Evolutionary conservation across 1,140 invertebrate genomes (phyloP), one percentile per base, ranked within the genome.

Genomic region (Nasonia giraulti): DNA sequence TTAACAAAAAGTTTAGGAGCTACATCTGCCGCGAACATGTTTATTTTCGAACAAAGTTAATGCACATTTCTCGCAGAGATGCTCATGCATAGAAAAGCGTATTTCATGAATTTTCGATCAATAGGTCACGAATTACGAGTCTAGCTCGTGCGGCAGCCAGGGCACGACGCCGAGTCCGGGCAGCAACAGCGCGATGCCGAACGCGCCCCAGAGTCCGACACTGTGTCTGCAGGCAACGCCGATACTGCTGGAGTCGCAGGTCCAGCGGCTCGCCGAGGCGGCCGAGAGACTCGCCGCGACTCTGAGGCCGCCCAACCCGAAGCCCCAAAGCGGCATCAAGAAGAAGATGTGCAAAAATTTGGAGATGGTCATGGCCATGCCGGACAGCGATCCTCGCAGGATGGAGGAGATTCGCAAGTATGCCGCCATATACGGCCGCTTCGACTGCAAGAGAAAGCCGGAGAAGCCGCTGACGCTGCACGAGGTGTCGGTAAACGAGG

Each of bases 401-500:
- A 97, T 99, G 96, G 97, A 99, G 80, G 96, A 98, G 91, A 97
- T 99, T 86, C 95, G 98, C 89, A 98, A 98, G 91, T 99, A 98
- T 92, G 97, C 98, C 20, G 98, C 98, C 17, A 99, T 99, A 89
- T 99, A 99, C 91, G 98, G 98, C 4, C 94, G 97, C 84, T 99
- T 99, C 91, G 98, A 99, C 91, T 99, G 98, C 89, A 99, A 99
- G 91, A 94, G 98, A 89, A 98, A 98, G 89, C 97, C 98, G 1
- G 97, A 99, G 92, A 99, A 99, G 92, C 98, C 98, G 1, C 94
- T 99, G 76, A 99, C 98, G 1, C 93, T 99, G 77, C 98, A 99
- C 92, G 98, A 99, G 95, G 98, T 98, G 23, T 98, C 97, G 66
- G 98, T 99, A 12, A 99, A 99, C 93, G 99, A 99, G 92, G 98